phyloP scores from a whole-genome alignment of 2,113 vertebrate species.

The Burhinus oedicnemus region DNA sequence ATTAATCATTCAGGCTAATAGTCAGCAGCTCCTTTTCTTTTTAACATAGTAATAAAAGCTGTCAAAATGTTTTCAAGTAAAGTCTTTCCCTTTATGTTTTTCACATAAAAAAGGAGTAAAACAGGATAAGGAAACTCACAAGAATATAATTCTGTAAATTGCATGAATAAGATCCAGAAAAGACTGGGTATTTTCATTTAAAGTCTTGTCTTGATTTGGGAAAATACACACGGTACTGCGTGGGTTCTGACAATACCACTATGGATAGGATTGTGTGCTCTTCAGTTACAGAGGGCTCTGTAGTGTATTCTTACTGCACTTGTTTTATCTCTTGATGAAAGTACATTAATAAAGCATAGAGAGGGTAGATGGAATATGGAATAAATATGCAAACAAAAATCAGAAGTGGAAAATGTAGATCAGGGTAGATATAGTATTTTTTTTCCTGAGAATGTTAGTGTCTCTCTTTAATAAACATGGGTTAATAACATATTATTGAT shows the following conservation, averaged over 20 bases:
- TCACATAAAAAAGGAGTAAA: not conserved
- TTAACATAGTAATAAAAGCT: not conserved
- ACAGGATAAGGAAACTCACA: not conserved
- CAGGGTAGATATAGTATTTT: not conserved
- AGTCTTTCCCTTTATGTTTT: not conserved
- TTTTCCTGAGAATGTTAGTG: not conserved
- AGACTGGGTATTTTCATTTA: not conserved
- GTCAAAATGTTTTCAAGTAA: not conserved
- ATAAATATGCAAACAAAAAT: not conserved
- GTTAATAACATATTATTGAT: not conserved
- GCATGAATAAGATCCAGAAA: not conserved
- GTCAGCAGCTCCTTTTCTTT: not conserved
- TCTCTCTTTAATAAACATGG: slow-evolving; percentile 7
- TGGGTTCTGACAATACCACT: not conserved
- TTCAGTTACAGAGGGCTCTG: not conserved
- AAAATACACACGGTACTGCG: not conserved
- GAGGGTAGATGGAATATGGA: not conserved
- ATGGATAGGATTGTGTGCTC: not conserved
- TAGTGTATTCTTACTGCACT: not conserved
- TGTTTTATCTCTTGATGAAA: not conserved
- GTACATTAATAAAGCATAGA: slow-evolving; percentile 14
- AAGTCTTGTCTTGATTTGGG: not conserved
- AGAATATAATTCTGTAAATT: not conserved
- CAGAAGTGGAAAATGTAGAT: not conserved
- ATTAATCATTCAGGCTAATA: not conserved